Evolutionary conservation across 1,140 invertebrate species (phyloP).

Genomic region (Caenorhabditis tropicalis): DNA sequence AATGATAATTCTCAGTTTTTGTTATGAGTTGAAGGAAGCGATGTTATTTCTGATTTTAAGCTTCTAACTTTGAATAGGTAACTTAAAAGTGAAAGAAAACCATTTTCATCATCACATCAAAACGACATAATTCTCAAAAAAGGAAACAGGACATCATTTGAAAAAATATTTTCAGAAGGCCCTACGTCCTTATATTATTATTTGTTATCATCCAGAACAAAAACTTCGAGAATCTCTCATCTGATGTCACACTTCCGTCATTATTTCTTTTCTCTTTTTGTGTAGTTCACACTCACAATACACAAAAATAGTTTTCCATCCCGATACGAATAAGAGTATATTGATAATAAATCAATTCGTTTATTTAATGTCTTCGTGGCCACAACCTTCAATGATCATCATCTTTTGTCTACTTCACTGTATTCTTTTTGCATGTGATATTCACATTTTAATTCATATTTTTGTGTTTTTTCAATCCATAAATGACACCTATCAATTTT

Average conservation of each 20-base stretch:
- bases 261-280: background rate
- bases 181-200: too few species aligned
- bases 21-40: too few species aligned
- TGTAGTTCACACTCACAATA: background rate
- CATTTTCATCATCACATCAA: too few species aligned
- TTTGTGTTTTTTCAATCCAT: background rate
- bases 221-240: background rate
- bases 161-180: too few species aligned
- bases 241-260: background rate
- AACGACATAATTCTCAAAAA: too few species aligned
- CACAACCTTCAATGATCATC: conserved; percentile 30
- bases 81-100: too few species aligned
- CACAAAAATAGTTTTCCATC: background rate
- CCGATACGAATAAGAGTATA: background rate
- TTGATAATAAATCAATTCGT: conserved; percentile 29
- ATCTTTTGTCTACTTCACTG: background rate
- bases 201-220: background rate
- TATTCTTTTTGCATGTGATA: background rate
- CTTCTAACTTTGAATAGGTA: too few species aligned
- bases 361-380: background rate
- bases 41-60: too few species aligned
- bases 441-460: background rate
- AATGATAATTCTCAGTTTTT: too few species aligned
- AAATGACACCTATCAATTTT: background rate
- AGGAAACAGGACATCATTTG: too few species aligned